A percentile compares a stretch with the other conserved stretches of the same genome.
phyloP scores from a whole-genome alignment of 2,888 invertebrate species.

The Perithous albicinctus region DNA sequence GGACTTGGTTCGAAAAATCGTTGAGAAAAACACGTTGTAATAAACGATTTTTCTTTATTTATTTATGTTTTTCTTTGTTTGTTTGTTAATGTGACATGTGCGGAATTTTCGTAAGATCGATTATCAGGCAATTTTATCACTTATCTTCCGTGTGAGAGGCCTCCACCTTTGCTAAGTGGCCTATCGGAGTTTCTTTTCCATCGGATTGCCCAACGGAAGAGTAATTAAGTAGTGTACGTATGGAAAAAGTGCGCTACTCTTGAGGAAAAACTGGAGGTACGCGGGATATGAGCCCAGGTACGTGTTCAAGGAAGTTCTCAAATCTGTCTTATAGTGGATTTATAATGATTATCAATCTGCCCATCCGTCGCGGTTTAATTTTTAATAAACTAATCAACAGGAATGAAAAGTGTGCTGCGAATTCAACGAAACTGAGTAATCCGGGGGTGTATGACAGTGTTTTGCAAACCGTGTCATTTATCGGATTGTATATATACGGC shows the following conservation, averaged over 20 bases:
- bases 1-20: neutral
- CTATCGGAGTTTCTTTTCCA: neutral
- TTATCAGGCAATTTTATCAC: constrained; percentile 13
- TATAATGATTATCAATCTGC: neutral
- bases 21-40: neutral
- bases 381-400: neutral
- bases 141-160: constrained; percentile 40
- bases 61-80: too few species aligned
- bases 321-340: constrained; percentile 14
- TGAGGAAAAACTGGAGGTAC: constrained; percentile 79
- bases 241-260: constrained; percentile 65
- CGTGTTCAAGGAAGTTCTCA: constrained; percentile 64
- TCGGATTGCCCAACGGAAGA: constrained; percentile 18
- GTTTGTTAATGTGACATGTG: constrained; percentile 55
- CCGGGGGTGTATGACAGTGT: neutral
- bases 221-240: constrained; percentile 37
- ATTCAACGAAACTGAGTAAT: constrained; percentile 22
- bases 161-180: neutral
- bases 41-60: neutral
- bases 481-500: constrained; percentile 22
- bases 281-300: constrained; percentile 84
- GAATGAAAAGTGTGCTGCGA: constrained; percentile 13
- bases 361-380: neutral
- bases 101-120: constrained; percentile 29
- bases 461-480: neutral